Conservation (phyloP, 2,888 invertebrate genomes). For the Rhagium mordax region DNA sequence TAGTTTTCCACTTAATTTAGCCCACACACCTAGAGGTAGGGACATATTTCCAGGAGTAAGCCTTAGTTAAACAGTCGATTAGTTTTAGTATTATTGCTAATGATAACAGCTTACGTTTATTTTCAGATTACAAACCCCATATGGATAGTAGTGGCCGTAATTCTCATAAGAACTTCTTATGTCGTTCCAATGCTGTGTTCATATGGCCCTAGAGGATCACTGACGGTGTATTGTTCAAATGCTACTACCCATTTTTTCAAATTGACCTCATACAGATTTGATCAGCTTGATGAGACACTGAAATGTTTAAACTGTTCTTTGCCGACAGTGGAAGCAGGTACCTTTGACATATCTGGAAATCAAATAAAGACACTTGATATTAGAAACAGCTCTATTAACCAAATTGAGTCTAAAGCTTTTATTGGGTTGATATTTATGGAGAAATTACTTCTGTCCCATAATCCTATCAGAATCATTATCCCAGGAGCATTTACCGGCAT, state of each 20-base stretch:
- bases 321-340: slow-evolving; percentile 57
- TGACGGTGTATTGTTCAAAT: slow-evolving; percentile 65
- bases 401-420: slow-evolving; percentile 59
- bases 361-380: slow-evolving; percentile 61
- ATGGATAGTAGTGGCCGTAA: not conserved
- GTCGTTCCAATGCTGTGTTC: slow-evolving; percentile 59
- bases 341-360: slow-evolving; percentile 66
- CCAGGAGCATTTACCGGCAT: slow-evolving; percentile 62
- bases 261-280: slow-evolving; percentile 63
- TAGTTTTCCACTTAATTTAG: too few species aligned
- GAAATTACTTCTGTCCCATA: slow-evolving; percentile 59
- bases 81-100: not conserved
- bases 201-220: slow-evolving; percentile 65
- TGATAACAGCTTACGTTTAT: not conserved
- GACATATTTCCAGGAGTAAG: too few species aligned
- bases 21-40: too few species aligned
- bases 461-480: slow-evolving; percentile 57
- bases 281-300: slow-evolving; percentile 66
- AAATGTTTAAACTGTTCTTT: slow-evolving; percentile 63
- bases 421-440: slow-evolving; percentile 62
- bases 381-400: slow-evolving; percentile 56
- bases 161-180: not conserved
- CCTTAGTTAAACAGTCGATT: too few species aligned
- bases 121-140: slow-evolving; percentile 28
- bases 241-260: slow-evolving; percentile 62